Percentiles rank a stretch among this genome's conserved stretches.
phyloP scores from a whole-genome alignment of 2,113 vertebrate genomes.

The Hystrix brachyura region DNA sequence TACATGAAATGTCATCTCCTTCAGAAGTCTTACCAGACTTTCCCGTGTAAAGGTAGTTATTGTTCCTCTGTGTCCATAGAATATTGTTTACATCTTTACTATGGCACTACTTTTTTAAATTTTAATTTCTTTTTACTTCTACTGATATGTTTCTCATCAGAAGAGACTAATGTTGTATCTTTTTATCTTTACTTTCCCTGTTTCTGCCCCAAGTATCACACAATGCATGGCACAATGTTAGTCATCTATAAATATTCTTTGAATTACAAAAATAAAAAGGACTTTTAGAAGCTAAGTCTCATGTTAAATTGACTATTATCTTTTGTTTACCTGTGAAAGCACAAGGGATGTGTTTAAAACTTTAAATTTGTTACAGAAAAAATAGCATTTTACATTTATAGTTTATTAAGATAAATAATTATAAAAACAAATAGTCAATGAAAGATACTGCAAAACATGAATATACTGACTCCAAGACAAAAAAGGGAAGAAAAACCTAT shows the following conservation, averaged over 20 bases:
- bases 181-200: neutral
- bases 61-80: neutral
- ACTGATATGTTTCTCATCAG: neutral
- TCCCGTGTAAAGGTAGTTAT: neutral
- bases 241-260: conserved; percentile 19
- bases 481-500: neutral
- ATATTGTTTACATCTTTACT: neutral
- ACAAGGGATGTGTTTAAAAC: neutral
- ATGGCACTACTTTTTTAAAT: neutral
- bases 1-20: neutral
- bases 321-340: neutral
- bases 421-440: conserved; percentile 16
- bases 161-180: conserved; percentile 28
- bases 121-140: neutral
- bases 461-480: neutral
- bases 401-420: neutral
- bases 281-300: neutral
- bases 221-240: neutral
- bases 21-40: neutral
- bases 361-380: conserved; percentile 54
- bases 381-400: neutral
- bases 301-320: neutral
- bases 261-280: conserved; percentile 29
- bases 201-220: neutral
- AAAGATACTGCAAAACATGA: neutral